Percentiles rank a stretch among this genome's conserved stretches.
phyloP scores from a whole-genome alignment of 2,888 invertebrate species.

The Scelioninae gen. 2 region DNA sequence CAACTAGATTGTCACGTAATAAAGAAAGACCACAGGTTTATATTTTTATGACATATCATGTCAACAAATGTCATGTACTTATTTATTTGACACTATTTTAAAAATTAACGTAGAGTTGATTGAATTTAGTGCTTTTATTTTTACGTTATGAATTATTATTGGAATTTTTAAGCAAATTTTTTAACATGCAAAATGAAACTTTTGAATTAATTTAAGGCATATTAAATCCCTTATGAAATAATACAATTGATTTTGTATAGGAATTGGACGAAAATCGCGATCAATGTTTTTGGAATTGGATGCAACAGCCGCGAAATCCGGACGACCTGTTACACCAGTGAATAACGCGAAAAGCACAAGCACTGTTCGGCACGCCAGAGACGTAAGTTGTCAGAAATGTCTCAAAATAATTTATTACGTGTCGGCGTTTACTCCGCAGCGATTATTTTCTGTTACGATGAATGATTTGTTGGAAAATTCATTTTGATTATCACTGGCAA shows the following conservation, averaged over 20 bases:
- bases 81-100: too few species aligned
- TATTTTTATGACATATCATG: too few species aligned
- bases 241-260: conserved; percentile 77
- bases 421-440: conserved; percentile 8
- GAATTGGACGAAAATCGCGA: conserved; percentile 90
- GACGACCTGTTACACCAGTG: conserved; percentile 79
- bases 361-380: conserved; percentile 77
- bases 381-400: conserved; percentile 73
- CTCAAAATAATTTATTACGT: conserved; percentile 40
- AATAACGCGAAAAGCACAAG: conserved; percentile 77
- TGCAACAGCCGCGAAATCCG: conserved; percentile 82
- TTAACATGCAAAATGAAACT: too few species aligned
- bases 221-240: too few species aligned
- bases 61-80: too few species aligned
- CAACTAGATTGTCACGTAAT: too few species aligned
- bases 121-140: too few species aligned
- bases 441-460: conserved; percentile 12
- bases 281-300: conserved; percentile 91
- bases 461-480: neutral
- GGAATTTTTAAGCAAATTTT: too few species aligned
- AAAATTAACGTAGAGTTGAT: too few species aligned
- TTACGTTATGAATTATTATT: too few species aligned
- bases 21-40: too few species aligned
- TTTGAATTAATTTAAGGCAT: too few species aligned
- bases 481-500: conserved; percentile 8